phyloP scores from a whole-genome alignment of 1,140 invertebrate species.

The Diprion similis region DNA sequence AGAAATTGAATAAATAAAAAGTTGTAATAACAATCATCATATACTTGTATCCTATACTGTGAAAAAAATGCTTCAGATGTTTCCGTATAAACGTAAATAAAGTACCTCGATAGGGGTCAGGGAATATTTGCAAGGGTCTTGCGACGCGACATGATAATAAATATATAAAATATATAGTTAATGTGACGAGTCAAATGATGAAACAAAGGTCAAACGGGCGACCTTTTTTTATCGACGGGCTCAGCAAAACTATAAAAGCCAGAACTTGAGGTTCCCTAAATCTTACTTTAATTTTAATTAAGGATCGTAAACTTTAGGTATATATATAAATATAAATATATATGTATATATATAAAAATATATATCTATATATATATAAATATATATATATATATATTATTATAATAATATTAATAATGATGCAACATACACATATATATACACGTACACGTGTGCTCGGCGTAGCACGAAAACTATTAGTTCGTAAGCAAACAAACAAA shows the following conservation, averaged over 20 bases:
- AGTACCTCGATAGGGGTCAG: too few relatives aligned
- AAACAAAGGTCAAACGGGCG: conserved; percentile 6
- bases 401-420: conserved; percentile 10
- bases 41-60: too few relatives aligned
- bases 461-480: conserved; percentile 62
- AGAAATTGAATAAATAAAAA: too few relatives aligned
- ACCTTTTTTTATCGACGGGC: conserved; percentile 13
- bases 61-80: too few relatives aligned
- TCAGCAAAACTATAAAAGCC: conserved; percentile 3
- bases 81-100: too few relatives aligned
- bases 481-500: conserved; percentile 61
- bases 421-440: conserved; percentile 19
- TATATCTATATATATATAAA: too few relatives aligned
- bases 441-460: conserved; percentile 51
- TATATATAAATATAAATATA: conserved; percentile 37
- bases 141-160: too few relatives aligned
- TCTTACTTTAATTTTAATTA: conserved; percentile 26
- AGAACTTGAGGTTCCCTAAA: conserved; percentile 48
- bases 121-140: too few relatives aligned
- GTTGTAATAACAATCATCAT: too few relatives aligned
- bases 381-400: conserved; percentile 23
- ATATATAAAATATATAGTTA: too few relatives aligned
- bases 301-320: background rate
- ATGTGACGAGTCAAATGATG: too few relatives aligned
- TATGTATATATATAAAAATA: conserved; percentile 25